Evolutionary conservation across 2,797 vertebrate genomes (phyloP).

Genomic region (Morelia viridis): DNA sequence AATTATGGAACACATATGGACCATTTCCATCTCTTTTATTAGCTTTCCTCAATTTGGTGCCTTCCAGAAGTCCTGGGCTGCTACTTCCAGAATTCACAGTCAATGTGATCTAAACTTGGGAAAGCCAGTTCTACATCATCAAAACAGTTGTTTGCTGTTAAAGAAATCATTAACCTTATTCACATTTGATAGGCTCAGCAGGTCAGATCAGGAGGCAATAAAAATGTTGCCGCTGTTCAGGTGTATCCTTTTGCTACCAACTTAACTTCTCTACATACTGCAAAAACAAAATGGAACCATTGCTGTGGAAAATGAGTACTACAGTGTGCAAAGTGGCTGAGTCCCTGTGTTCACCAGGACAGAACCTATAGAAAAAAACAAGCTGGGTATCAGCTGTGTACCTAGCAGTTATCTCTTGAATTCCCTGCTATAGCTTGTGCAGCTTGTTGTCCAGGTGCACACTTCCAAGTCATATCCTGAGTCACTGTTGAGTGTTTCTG

Average conservation of each 20-base stretch:
- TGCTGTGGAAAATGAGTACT: neutral
- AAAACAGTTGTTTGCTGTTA: too few species aligned
- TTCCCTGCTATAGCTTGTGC: neutral
- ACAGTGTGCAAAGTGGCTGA: neutral
- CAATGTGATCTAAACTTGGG: too few species aligned
- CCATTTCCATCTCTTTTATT: neutral
- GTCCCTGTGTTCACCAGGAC: neutral
- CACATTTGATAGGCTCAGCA: neutral
- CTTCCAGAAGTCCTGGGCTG: neutral
- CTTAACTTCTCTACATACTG: neutral
- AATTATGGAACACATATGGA: neutral
- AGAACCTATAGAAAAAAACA: neutral
- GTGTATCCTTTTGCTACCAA: neutral
- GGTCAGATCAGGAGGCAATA: neutral
- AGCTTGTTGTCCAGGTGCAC: neutral
- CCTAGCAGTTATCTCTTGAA: conserved; percentile 9
- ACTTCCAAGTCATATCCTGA: conserved; percentile 38
- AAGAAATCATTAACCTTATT: too few species aligned
- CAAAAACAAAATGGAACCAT: neutral
- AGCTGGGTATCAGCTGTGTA: neutral
- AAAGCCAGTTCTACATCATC: too few species aligned
- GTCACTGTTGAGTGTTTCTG: conserved; percentile 17
- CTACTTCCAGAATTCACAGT: neutral
- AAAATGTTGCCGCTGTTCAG: neutral
- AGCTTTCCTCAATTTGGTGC: neutral